These are phyloP conservation scores for Tachysurus fulvidraco DNA, from an alignment of 2,113 vertebrate species.

Conservation along the genomic window DNA sequence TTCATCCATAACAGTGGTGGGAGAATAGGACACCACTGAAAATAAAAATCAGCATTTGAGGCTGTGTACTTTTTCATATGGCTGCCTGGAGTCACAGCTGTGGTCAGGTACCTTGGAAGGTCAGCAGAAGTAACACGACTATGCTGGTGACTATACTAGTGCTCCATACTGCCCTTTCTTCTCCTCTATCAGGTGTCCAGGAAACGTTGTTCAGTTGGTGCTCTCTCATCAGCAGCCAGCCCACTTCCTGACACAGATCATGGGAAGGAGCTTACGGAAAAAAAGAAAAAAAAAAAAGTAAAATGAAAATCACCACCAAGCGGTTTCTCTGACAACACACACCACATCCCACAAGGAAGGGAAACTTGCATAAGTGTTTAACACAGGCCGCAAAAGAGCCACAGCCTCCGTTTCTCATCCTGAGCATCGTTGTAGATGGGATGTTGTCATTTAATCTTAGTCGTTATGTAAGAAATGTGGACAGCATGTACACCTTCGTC, in stretches of 20 bases:
- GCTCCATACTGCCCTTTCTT: constrained; percentile 5
- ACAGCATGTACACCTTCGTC: background rate
- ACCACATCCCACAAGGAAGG: constrained; percentile 63
- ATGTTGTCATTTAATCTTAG: background rate
- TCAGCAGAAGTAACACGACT: background rate
- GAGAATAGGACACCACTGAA: constrained; percentile 47
- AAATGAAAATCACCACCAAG: constrained; percentile 51
- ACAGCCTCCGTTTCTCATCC: constrained; percentile 1
- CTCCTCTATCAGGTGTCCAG: constrained; percentile 60
- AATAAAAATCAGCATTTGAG: background rate
- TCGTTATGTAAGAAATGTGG: background rate
- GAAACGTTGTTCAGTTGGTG: constrained; percentile 72
- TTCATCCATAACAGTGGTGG: constrained; percentile 36
- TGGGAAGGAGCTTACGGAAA: constrained; percentile 55
- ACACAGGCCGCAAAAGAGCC: constrained; percentile 21
- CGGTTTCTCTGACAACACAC: constrained; percentile 58
- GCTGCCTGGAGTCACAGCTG: constrained; percentile 5
- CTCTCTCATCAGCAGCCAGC: constrained; percentile 73
- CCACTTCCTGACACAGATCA: constrained; percentile 63
- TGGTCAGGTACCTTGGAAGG: constrained; percentile 23
- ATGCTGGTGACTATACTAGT: background rate
- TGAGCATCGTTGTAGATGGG: constrained; percentile 8
- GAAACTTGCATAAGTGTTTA: constrained; percentile 68
- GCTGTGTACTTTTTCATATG: constrained; percentile 11
- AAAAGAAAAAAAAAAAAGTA: constrained; percentile 1